Percentiles rank a stretch among this genome's conserved stretches.
These are phyloP conservation scores for Dendrolimus houi DNA, from an alignment of 2,888 invertebrate species.

Conservation along the genomic window DNA sequence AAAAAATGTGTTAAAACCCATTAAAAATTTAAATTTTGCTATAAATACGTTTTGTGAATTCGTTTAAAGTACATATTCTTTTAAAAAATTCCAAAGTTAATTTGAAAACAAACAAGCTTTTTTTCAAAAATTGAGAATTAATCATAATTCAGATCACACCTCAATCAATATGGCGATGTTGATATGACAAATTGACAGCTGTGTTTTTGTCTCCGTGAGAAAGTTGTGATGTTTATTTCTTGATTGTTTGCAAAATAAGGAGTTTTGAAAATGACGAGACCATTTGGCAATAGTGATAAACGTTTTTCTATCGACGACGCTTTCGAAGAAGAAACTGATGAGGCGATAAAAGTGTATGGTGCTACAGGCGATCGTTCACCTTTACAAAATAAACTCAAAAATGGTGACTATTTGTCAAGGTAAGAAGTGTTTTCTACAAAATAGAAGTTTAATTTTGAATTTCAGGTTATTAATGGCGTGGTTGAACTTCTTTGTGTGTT, in stretches of 20 bases:
- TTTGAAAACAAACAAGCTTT: no score
- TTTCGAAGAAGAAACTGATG: conserved; percentile 90
- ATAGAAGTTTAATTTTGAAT: neutral
- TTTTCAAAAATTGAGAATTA: neutral
- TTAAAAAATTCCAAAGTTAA: no score
- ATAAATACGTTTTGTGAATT: no score
- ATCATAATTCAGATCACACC: conserved; percentile 6
- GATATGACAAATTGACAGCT: conserved; percentile 70
- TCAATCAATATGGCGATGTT: conserved; percentile 67
- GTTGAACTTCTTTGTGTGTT: conserved; percentile 26
- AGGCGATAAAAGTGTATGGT: conserved; percentile 88
- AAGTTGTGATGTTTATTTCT: conserved; percentile 56
- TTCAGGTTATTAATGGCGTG: neutral
- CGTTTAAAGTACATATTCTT: no score
- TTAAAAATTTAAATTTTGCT: no score
- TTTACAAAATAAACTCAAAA: conserved; percentile 69
- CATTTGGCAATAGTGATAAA: conserved; percentile 74
- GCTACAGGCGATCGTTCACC: conserved; percentile 84
- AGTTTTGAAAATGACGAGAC: conserved; percentile 64
- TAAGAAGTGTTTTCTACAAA: conserved; percentile 17
- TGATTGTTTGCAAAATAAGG: conserved; percentile 31
- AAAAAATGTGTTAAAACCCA: no score
- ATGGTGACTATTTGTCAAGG: conserved; percentile 61
- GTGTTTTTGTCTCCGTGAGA: conserved; percentile 50
- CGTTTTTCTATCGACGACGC: conserved; percentile 90